Evolutionary conservation across 2,888 invertebrate genomes (phyloP).

Genomic region (Ephialtes manifestator): DNA sequence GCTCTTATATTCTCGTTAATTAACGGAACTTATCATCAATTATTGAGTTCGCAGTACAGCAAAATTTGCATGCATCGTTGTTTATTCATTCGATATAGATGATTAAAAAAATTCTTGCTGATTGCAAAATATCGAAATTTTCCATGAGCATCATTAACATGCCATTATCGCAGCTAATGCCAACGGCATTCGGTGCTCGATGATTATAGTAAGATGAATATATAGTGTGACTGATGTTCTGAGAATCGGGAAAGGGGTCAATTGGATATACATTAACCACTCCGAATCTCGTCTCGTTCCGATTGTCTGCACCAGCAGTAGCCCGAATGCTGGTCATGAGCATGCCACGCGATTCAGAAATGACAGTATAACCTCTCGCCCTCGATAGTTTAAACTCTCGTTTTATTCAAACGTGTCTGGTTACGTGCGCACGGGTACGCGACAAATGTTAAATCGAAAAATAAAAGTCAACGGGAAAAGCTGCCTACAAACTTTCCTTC

Average conservation of each 20-base stretch:
- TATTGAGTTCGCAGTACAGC: background rate
- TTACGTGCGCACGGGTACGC: background rate
- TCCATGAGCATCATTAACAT: constrained; percentile 14
- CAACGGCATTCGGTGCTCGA: constrained; percentile 9
- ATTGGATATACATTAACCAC: constrained; percentile 52
- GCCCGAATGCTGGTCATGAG: constrained; percentile 35
- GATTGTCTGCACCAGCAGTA: constrained; percentile 34
- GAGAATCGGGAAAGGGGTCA: constrained; percentile 23
- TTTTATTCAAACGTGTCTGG: constrained; percentile 43
- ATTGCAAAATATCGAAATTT: background rate
- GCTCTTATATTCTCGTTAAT: too few relatives aligned
- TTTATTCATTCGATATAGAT: background rate
- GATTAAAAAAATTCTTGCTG: background rate
- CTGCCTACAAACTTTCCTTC: constrained; percentile 9
- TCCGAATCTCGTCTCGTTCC: constrained; percentile 27
- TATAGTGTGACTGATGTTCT: constrained; percentile 9
- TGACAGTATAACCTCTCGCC: constrained; percentile 41
- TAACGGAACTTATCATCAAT: too few relatives aligned
- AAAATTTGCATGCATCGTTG: background rate
- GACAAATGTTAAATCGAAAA: constrained; percentile 56
- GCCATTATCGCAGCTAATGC: constrained; percentile 11
- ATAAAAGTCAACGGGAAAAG: constrained; percentile 43
- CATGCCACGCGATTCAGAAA: constrained; percentile 37
- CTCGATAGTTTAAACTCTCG: constrained; percentile 58
- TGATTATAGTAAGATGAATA: constrained; percentile 15